These are phyloP conservation scores for Hyaena hyaena DNA, from an alignment of 2,113 vertebrate species.

Conservation along the genomic window DNA sequence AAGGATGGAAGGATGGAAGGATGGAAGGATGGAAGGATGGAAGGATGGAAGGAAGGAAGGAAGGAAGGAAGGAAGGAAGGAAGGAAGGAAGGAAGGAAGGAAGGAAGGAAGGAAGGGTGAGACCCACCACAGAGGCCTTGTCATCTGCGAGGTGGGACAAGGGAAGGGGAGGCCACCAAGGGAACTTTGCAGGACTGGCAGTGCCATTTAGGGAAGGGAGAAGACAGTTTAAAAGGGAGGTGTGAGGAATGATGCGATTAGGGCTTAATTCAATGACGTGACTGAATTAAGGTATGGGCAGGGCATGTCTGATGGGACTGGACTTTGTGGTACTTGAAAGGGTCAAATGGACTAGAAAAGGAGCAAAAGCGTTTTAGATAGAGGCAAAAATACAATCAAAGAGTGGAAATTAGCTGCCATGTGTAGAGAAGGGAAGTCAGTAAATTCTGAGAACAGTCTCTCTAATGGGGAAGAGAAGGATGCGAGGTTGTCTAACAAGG, in stretches of 20 bases:
- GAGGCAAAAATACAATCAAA: background rate
- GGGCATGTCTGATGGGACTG: background rate
- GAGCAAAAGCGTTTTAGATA: background rate
- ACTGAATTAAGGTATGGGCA: background rate
- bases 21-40: no score
- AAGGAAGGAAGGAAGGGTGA: background rate
- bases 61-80: background rate
- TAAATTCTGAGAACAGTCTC: background rate
- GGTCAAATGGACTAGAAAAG: background rate
- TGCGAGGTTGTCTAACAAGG: background rate
- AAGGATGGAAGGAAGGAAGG: background rate
- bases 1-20: no score
- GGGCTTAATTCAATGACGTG: background rate
- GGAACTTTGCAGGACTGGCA: background rate
- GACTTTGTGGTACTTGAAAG: background rate
- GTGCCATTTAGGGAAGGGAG: fast-evolving
- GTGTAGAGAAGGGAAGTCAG: background rate
- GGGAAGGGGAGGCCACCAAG: no score
- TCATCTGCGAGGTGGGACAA: background rate
- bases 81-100: no score
- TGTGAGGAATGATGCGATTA: background rate
- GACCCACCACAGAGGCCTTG: background rate
- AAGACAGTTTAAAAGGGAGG: background rate
- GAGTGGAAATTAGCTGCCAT: background rate
- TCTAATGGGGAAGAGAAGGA: background rate